phyloP scores from a whole-genome alignment of 2,888 invertebrate genomes.

The Callyntrura guangdongensis region DNA sequence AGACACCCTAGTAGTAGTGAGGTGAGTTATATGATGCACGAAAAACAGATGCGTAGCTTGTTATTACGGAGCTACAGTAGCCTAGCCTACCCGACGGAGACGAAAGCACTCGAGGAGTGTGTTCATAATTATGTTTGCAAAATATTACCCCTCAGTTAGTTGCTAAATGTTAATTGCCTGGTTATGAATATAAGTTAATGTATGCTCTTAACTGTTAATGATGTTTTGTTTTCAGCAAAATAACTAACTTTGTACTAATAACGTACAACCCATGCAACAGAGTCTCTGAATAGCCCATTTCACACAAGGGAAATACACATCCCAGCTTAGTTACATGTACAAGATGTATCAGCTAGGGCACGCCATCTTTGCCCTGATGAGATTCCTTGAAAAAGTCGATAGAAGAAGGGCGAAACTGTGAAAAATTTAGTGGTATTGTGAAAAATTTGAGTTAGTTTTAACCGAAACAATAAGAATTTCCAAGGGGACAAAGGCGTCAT shows the following conservation, averaged over 20 bases:
- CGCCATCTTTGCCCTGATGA: conserved; percentile 71
- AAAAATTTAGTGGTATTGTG: conserved; percentile 27
- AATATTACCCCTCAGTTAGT: no score
- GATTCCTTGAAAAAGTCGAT: conserved; percentile 47
- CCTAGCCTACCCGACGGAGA: conserved; percentile 74
- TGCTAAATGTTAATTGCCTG: no score
- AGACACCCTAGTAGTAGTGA: no score
- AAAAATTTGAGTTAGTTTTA: conserved; percentile 22
- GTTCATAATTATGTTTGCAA: conserved; percentile 51
- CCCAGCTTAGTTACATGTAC: conserved; percentile 37
- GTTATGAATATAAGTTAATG: no score
- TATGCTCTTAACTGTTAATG: no score
- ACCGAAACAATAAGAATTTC: neutral
- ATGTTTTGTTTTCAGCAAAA: no score
- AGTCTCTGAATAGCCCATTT: conserved; percentile 48
- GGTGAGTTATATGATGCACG: no score
- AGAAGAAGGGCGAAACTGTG: conserved; percentile 41
- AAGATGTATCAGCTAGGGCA: conserved; percentile 74
- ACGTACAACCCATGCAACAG: no score
- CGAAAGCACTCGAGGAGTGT: conserved; percentile 74
- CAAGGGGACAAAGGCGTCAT: conserved; percentile 52
- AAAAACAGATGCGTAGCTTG: no score
- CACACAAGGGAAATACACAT: conserved; percentile 47
- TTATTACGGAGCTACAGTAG: conserved; percentile 47
- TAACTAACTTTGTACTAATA: no score